phyloP scores from a whole-genome alignment of 2,797 vertebrate genomes.

The Ptychobarbus kaznakovi region DNA sequence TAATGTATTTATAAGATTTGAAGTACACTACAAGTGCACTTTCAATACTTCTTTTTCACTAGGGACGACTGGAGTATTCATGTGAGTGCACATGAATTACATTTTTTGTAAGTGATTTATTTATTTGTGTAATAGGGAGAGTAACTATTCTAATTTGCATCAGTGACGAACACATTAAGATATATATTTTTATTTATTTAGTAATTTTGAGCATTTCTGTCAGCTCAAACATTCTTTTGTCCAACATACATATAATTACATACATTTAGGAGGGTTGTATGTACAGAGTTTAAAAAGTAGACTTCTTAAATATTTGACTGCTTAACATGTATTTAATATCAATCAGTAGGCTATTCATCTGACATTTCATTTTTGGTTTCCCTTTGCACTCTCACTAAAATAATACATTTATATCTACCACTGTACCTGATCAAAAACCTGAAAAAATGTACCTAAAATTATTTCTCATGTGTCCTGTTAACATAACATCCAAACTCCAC shows the following conservation, averaged over 20 bases:
- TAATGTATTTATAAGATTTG: background rate
- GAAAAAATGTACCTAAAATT: constrained; percentile 19
- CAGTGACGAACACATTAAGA: background rate
- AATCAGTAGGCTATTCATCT: constrained; percentile 20
- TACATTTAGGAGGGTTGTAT: constrained; percentile 44
- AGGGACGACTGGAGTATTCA: background rate
- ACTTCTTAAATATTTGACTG: background rate
- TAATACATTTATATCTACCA: constrained; percentile 5
- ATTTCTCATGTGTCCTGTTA: constrained; percentile 8
- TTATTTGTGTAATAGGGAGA: background rate
- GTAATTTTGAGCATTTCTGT: constrained; percentile 4
- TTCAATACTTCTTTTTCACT: background rate
- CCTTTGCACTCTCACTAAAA: background rate
- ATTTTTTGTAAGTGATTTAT: no score
- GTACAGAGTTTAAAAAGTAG: constrained; percentile 50
- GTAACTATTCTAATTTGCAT: background rate
- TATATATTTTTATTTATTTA: background rate
- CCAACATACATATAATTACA: constrained; percentile 43
- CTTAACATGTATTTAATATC: constrained; percentile 14
- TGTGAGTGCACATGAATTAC: no score
- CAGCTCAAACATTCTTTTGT: constrained; percentile 18
- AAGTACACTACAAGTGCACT: background rate
- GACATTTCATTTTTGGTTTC: constrained; percentile 15
- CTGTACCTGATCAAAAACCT: constrained; percentile 45
- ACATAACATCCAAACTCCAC: background rate